These are phyloP conservation scores for Geopemphigus sp. DNA, from an alignment of 1,140 invertebrate species.

Conservation along the genomic window DNA sequence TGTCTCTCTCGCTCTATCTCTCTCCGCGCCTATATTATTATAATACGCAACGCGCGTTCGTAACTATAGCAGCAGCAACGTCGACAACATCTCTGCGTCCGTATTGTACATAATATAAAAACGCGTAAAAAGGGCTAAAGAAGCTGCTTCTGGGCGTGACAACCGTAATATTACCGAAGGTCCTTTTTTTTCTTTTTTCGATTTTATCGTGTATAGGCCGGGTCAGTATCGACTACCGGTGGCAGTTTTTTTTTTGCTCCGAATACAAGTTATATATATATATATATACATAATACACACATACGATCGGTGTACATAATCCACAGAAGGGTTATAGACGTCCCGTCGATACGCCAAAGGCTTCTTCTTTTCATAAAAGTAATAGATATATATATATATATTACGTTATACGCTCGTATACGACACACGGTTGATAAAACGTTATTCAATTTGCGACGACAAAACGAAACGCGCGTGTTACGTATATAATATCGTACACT, in stretches of 20 bases:
- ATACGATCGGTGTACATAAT: not conserved
- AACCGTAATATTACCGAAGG: constrained; percentile 15
- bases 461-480: constrained; percentile 2
- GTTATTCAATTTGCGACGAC: not conserved
- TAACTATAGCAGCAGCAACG: not conserved
- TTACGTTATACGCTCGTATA: not conserved
- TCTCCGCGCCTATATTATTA: no score
- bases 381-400: no score
- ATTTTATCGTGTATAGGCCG: not conserved
- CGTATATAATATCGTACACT: not conserved
- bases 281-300: not conserved
- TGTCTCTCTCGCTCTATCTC: no score
- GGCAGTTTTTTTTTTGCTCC: constrained; percentile 10
- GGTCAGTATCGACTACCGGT: constrained; percentile 1
- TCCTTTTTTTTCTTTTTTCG: not conserved
- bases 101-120: not conserved
- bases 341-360: constrained; percentile 32
- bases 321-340: constrained; percentile 17
- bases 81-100: not conserved
- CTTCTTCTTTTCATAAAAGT: constrained; percentile 1
- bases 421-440: constrained; percentile 4
- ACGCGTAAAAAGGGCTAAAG: not conserved
- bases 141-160: constrained; percentile 31
- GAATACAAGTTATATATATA: constrained; percentile 1
- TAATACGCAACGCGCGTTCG: no score